Conservation (phyloP, 2,113 vertebrate genomes). For the Misgurnus anguillicaudatus region DNA sequence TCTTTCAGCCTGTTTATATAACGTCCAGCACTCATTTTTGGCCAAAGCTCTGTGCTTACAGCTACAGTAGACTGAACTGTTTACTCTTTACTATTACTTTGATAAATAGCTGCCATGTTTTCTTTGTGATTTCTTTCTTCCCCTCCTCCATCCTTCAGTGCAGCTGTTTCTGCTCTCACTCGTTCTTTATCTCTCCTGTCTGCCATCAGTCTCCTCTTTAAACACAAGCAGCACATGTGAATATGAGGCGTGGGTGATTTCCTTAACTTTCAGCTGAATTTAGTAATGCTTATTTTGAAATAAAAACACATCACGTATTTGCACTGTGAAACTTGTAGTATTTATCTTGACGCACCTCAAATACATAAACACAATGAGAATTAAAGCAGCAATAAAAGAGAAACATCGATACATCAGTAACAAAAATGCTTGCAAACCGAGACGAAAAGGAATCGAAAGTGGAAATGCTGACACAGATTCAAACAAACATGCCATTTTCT, state of each 20-base stretch:
- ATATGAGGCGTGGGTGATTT: slow-evolving; percentile 40
- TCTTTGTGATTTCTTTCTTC: slow-evolving; percentile 10
- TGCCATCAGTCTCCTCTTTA: slow-evolving; percentile 17
- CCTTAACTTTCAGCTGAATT: slow-evolving; percentile 45
- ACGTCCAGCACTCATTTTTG: slow-evolving; percentile 26
- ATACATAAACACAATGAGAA: background rate
- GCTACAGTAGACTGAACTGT: slow-evolving; percentile 6
- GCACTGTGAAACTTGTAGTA: slow-evolving; percentile 59
- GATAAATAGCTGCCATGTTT: slow-evolving; percentile 21
- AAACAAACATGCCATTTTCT: background rate
- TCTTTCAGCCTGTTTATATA: slow-evolving; percentile 48
- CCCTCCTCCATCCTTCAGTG: background rate
- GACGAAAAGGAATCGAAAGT: background rate
- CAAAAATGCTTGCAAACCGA: background rate
- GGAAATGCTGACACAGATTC: background rate
- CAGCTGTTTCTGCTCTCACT: background rate
- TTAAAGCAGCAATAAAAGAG: background rate
- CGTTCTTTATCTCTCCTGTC: slow-evolving; percentile 19
- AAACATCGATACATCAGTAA: slow-evolving; percentile 15
- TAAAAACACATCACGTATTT: slow-evolving; percentile 48
- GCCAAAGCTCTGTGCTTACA: slow-evolving; percentile 43
- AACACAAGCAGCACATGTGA: slow-evolving; percentile 16
- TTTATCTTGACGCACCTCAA: slow-evolving; percentile 65
- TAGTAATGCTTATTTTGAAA: slow-evolving; percentile 55
- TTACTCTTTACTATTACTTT: slow-evolving; percentile 20